Conservation (phyloP, 2,888 invertebrate genomes). For the Cremastinae sp. region DNA sequence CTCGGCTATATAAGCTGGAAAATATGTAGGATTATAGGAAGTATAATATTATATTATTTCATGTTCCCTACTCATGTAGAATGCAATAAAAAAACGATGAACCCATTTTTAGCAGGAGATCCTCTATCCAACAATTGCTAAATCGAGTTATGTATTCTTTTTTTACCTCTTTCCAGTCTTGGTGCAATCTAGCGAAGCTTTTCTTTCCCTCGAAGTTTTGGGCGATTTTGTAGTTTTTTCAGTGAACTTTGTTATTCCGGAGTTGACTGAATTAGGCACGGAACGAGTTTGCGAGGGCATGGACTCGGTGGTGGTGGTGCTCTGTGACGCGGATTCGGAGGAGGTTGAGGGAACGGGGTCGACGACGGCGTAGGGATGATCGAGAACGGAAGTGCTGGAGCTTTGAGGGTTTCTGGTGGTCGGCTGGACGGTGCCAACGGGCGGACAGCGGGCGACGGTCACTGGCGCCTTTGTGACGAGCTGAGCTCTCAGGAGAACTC, state of each 20-base stretch:
- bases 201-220: constrained; percentile 70
- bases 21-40: no score
- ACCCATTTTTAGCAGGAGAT: neutral
- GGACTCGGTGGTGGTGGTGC: constrained; percentile 2
- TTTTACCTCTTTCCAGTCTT: constrained; percentile 70
- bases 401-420: constrained; percentile 79
- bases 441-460: constrained; percentile 79
- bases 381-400: constrained; percentile 58
- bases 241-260: constrained; percentile 29
- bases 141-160: no score
- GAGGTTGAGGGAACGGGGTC: constrained; percentile 68
- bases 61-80: no score
- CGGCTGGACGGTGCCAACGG: constrained; percentile 83
- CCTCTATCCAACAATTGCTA: no score
- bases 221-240: constrained; percentile 70
- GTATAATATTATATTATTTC: no score
- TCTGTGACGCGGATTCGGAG: neutral
- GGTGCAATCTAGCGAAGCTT: constrained; percentile 69
- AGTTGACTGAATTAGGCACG: neutral
- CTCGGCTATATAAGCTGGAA: no score
- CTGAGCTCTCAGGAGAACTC: constrained; percentile 84
- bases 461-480: constrained; percentile 84
- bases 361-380: constrained; percentile 55
- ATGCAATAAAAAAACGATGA: neutral
- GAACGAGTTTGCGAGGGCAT: neutral